Percentiles rank a stretch among this genome's conserved stretches.
These are phyloP conservation scores for Gephyroberyx darwinii DNA, from an alignment of 2,797 vertebrate genomes.

Conservation along the genomic window DNA sequence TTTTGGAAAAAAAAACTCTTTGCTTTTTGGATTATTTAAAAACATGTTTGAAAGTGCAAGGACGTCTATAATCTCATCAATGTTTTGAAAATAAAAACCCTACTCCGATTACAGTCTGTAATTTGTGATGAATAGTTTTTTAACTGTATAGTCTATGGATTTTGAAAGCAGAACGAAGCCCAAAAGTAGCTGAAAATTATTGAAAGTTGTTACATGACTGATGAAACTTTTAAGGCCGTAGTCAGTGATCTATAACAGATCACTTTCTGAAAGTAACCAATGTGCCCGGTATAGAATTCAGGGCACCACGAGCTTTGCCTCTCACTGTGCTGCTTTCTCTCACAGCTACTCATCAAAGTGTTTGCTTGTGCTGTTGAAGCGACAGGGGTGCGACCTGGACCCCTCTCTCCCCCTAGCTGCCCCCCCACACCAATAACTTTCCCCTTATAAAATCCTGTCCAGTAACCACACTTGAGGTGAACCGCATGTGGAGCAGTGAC, in stretches of 20 bases:
- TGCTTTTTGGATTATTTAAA: no score
- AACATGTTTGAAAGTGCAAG: no score
- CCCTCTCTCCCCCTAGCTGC: constrained; percentile 36
- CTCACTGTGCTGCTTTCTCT: constrained; percentile 40
- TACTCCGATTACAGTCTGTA: no score
- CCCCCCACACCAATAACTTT: constrained; percentile 3
- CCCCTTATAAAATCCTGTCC: constrained; percentile 38
- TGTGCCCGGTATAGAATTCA: background rate
- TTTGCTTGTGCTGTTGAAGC: constrained; percentile 37
- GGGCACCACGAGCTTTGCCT: constrained; percentile 17
- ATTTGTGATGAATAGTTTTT: no score
- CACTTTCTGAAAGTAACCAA: constrained; percentile 12
- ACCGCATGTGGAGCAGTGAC: background rate
- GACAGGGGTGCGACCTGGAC: constrained; percentile 30
- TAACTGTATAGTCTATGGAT: no score
- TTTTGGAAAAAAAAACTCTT: no score
- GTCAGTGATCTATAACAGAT: constrained; percentile 31
- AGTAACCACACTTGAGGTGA: constrained; percentile 3
- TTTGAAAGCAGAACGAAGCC: no score
- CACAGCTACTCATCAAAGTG: constrained; percentile 50
- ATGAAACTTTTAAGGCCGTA: background rate
- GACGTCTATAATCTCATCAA: no score
- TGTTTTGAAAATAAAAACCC: no score
- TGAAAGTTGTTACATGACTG: no score
- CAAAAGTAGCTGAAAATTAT: no score